Evolutionary conservation across 2,888 invertebrate genomes (phyloP).

Genomic region (Orthonychiurus folsomi): DNA sequence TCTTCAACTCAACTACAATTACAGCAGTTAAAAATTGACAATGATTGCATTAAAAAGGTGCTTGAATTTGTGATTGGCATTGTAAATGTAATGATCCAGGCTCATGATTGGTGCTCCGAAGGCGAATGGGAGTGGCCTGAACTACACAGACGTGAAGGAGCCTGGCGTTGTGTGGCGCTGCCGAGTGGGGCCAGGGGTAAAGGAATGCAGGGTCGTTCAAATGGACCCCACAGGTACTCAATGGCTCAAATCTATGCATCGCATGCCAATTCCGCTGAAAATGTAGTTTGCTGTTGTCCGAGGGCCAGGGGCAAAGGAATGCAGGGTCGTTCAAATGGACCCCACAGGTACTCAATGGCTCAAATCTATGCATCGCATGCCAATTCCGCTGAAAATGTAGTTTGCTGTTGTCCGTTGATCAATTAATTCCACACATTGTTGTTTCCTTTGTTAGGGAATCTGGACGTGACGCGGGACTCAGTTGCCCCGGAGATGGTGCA

Average conservation of each 20-base stretch:
- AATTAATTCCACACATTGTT: background rate
- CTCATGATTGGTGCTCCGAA: conserved; percentile 51
- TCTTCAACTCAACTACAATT: background rate
- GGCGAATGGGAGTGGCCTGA: conserved; percentile 47
- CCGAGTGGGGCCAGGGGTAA: conserved; percentile 33
- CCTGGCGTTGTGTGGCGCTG: conserved; percentile 53
- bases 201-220: conserved; percentile 44
- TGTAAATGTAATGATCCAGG: conserved; percentile 42
- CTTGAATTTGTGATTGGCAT: background rate
- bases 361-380: background rate
- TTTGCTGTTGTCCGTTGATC: background rate
- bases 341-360: conserved; percentile 40
- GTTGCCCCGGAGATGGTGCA: conserved; percentile 13
- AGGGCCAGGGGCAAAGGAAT: background rate
- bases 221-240: conserved; percentile 44
- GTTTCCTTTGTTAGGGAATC: conserved; percentile 6
- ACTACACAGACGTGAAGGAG: conserved; percentile 45
- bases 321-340: conserved; percentile 29
- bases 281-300: background rate
- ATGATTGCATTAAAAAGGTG: background rate
- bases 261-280: background rate
- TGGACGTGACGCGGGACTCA: conserved; percentile 4
- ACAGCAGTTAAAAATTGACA: background rate
- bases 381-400: conserved; percentile 5
- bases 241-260: background rate